These are phyloP conservation scores for Acrocephalus arundinaceus DNA, from an alignment of 2,113 vertebrate species.

Conservation along the genomic window DNA sequence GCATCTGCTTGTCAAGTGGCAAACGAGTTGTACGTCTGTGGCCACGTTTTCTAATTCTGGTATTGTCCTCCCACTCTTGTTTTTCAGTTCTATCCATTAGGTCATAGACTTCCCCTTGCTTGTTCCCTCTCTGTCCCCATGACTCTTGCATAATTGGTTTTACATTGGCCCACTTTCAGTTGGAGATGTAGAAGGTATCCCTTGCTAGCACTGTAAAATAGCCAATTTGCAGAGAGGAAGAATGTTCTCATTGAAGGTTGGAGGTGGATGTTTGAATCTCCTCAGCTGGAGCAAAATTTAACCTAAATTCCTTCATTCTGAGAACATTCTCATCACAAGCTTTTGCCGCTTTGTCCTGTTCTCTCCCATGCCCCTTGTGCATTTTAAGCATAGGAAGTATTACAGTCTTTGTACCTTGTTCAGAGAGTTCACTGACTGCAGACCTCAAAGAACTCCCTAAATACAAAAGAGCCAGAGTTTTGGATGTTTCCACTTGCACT, in stretches of 20 bases:
- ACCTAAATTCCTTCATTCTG: slow-evolving; percentile 41
- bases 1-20: background rate
- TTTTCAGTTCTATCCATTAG: background rate
- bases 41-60: background rate
- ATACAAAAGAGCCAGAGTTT: background rate
- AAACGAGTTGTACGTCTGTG: background rate
- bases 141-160: slow-evolving; percentile 53
- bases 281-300: slow-evolving; percentile 51
- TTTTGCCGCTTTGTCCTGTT: slow-evolving; percentile 16
- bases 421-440: background rate
- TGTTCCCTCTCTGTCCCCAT: slow-evolving; percentile 21
- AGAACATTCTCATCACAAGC: slow-evolving; percentile 18
- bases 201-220: slow-evolving; percentile 30
- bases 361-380: background rate
- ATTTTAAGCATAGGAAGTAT: slow-evolving; percentile 23
- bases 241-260: slow-evolving; percentile 12
- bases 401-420: background rate
- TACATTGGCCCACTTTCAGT: slow-evolving; percentile 23
- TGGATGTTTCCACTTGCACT: background rate
- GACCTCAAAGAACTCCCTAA: slow-evolving; percentile 8
- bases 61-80: background rate
- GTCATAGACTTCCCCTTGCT: background rate
- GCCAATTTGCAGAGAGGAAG: slow-evolving; percentile 10
- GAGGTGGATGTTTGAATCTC: slow-evolving; percentile 27
- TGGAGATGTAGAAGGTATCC: background rate